Conservation (phyloP, 1,140 invertebrate species). For the Drosophila subobscura region DNA sequence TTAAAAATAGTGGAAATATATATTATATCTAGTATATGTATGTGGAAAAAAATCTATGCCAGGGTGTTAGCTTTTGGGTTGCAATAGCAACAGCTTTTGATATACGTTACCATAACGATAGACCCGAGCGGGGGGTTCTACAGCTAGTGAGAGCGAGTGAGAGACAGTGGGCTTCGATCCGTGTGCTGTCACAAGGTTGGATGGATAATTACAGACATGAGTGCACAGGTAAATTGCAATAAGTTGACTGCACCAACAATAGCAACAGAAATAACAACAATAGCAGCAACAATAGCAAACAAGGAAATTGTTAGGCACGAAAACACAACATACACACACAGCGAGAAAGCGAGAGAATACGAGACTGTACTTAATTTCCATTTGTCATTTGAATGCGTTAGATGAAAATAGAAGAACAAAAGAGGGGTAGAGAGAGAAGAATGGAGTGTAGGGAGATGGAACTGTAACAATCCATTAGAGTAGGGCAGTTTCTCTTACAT, state of each 20-base stretch:
- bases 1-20: conserved; percentile 26
- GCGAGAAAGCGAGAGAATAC: conserved; percentile 6
- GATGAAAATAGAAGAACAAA: conserved; percentile 3
- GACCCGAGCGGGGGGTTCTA: conserved; percentile 13
- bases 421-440: neutral
- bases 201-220: conserved; percentile 77
- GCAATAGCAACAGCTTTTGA: conserved; percentile 52
- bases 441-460: neutral
- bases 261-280: conserved; percentile 29
- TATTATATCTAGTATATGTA: neutral
- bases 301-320: conserved; percentile 70
- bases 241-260: conserved; percentile 29
- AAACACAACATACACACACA: conserved; percentile 25
- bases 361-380: conserved; percentile 68
- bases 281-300: conserved; percentile 64
- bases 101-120: conserved; percentile 47
- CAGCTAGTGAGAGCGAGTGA: conserved; percentile 10
- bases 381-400: conserved; percentile 41
- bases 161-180: conserved; percentile 7
- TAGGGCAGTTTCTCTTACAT: conserved; percentile 9
- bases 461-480: conserved; percentile 52
- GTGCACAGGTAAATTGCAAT: conserved; percentile 74
- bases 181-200: conserved; percentile 71
- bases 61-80: conserved; percentile 58
- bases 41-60: conserved; percentile 47